Base-by-base conservation (phyloP, 1,140 invertebrate genomes). In the Drosophila ficusphila region DNA sequence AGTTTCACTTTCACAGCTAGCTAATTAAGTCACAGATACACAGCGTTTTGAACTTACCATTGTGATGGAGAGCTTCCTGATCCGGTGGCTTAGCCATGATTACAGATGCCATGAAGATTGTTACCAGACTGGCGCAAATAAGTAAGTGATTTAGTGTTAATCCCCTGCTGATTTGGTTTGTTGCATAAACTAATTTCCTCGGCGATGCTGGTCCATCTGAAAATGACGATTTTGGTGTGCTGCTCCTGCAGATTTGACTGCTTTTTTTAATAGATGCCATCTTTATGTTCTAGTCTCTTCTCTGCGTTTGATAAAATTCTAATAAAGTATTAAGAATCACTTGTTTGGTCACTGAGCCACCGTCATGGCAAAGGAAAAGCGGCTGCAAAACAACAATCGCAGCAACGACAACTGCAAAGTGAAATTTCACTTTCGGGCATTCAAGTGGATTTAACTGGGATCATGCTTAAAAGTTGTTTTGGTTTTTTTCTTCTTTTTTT, bases 391-490 rank as follows among this genome's bases (percentile, higher is more conserved):
- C 54, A 67, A 21, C 48, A 27, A 31, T 25, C 12, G 4, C 0
- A 25, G 14, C 51, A 27, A 16, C 14, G 33, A 39, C 44, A 57
- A 58, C 79, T 58, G 64, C 75, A 67, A 62, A 85, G 81, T 81
- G 81, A 85, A 85, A 85, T 86, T 85, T 85, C 67, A 73, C 81
- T 83, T 83, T 83, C 49, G 70, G 67, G 54, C 44, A 70, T 62
- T 82, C 56, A 82, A 81, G 77, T 72, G 78, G 60, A 81, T 51
- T 82, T 33, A 12, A 36, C 38, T 16, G 14, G 56, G 8, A 57
- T 46, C 21, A 33, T 39, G 47, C 29, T 46, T 9, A 60, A 44
- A 12, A 49, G 12, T 53, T 65, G 27, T 12, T 18, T 16, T n/a
- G 25, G 33, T 58, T 64, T 41, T 23, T 4, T 34, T 36, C 5